Conservation (phyloP, 2,797 vertebrate genomes). For the Lagorchestes hirsutus region DNA sequence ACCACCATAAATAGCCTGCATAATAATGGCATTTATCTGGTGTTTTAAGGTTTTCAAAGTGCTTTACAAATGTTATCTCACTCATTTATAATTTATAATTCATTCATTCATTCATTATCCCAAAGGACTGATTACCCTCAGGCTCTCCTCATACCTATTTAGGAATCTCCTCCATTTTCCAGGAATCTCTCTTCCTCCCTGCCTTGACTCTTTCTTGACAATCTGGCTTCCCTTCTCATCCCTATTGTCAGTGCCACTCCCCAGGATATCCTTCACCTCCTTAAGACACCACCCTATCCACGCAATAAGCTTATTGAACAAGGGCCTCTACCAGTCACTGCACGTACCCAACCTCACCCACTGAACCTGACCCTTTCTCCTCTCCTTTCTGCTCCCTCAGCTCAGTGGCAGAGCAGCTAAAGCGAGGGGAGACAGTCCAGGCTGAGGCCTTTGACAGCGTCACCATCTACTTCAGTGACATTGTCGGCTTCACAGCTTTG, state of each 20-base stretch:
- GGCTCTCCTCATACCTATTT: neutral
- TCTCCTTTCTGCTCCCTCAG: conserved; percentile 79
- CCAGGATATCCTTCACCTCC: neutral
- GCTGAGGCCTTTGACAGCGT: conserved; percentile 96
- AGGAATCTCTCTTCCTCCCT: neutral
- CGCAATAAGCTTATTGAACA: neutral
- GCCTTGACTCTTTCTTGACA: neutral
- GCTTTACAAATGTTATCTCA: neutral
- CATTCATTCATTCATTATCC: neutral
- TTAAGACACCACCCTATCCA: neutral
- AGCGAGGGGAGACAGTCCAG: conserved; percentile 94
- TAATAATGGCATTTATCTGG: neutral
- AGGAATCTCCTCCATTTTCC: neutral
- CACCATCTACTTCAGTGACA: conserved; percentile 98
- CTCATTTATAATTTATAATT: neutral
- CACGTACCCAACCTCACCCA: neutral
- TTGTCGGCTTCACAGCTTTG: conserved; percentile 94
- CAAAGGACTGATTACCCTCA: neutral
- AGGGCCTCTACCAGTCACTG: neutral
- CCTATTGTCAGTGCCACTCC: neutral
- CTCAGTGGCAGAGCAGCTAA: conserved; percentile 96
- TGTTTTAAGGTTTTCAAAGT: neutral
- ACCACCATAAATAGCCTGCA: neutral
- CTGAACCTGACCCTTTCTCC: neutral
- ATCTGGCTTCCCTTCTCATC: neutral